Evolutionary conservation across 2,888 invertebrate genomes (phyloP), one percentile per base, ranked within the genome.

Genomic region (Lucinisca nassula): DNA sequence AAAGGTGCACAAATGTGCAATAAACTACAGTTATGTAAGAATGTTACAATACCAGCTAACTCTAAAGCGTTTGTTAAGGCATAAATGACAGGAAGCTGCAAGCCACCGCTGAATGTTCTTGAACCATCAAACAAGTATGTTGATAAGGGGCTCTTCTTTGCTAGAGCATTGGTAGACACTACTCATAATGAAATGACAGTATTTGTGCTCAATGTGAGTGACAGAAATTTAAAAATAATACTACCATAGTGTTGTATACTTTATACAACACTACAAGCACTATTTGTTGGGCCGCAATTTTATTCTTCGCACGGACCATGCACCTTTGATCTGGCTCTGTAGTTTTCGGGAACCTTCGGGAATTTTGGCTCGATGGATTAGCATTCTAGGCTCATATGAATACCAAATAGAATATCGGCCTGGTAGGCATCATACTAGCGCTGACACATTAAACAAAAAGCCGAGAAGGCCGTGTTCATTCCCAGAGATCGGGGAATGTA

Each of bases 221-320:
- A 4, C 10, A 51, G 21, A 51, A 21, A 21, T 12, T 51, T 51
- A 51, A n/a, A 51, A 12, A 51, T 4, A 51, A 51, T 51, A 21
- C 21, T 21, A 51, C 51, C 4, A 4, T 51, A 79, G 61, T 27
- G 35, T 84, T 12, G 70, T 84, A 0, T 30, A 67, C 32, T 79
- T 75, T 32, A 51, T 75, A 24, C 73, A 84, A 61, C 35, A 55
- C 2, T 84, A 70, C 51, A 72, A 70, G 32, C 58, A 78, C 0
- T 84, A 76, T 32, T 12, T 84, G n/a, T 58, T 79, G n/a, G 74
- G 84, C 27, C 3, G 72, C 6, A 83, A 78, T 24, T 78, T 83
- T 27, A 30, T 72, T 6, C 38, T 83, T 0, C 49, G 82, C 12
- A 55, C 78, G 12, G 82, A 83, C 40, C 78, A 83, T 67, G 61